Evolutionary conservation across 2,888 invertebrate species (phyloP).

Genomic region (Drosophila picticornis): DNA sequence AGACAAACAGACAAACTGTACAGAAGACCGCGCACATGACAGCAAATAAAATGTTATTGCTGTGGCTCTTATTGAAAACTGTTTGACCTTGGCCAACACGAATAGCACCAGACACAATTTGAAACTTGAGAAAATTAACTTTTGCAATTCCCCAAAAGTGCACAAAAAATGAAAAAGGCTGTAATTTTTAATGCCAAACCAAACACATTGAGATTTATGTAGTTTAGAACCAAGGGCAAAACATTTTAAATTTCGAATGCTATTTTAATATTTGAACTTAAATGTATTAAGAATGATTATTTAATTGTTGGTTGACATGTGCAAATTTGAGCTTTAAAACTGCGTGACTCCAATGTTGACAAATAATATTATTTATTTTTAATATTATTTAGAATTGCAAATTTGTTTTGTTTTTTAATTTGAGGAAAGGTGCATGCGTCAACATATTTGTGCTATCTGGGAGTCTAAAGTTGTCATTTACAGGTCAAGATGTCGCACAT

Average conservation of each 20-base stretch:
- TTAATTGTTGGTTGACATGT: not conserved
- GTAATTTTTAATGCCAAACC: slow-evolving; percentile 20
- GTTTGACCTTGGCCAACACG: slow-evolving; percentile 45
- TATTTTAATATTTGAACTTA: not conserved
- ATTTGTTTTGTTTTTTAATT: not conserved
- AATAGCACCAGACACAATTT: slow-evolving; percentile 24
- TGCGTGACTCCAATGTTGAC: not conserved
- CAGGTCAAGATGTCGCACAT: slow-evolving; percentile 17
- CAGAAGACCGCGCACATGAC: slow-evolving; percentile 38
- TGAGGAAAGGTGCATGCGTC: slow-evolving; percentile 24
- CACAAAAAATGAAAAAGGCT: slow-evolving; percentile 1
- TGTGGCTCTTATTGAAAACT: slow-evolving; percentile 46
- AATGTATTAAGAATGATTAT: not conserved
- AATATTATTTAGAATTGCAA: not conserved
- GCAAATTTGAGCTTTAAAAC: not conserved
- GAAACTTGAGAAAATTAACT: slow-evolving; percentile 44
- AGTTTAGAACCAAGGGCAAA: slow-evolving; percentile 20
- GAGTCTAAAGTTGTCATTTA: slow-evolving; percentile 21
- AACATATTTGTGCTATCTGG: slow-evolving; percentile 21
- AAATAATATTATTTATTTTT: no score
- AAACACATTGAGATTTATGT: slow-evolving; percentile 15
- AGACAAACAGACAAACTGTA: not conserved
- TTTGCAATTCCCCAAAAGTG: slow-evolving; percentile 38
- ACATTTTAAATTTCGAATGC: slow-evolving; percentile 2
- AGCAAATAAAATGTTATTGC: slow-evolving; percentile 24